Percentiles rank a stretch among this genome's conserved stretches.
Conservation (phyloP, 2,113 vertebrate genomes). For the Microtus oregoni region DNA sequence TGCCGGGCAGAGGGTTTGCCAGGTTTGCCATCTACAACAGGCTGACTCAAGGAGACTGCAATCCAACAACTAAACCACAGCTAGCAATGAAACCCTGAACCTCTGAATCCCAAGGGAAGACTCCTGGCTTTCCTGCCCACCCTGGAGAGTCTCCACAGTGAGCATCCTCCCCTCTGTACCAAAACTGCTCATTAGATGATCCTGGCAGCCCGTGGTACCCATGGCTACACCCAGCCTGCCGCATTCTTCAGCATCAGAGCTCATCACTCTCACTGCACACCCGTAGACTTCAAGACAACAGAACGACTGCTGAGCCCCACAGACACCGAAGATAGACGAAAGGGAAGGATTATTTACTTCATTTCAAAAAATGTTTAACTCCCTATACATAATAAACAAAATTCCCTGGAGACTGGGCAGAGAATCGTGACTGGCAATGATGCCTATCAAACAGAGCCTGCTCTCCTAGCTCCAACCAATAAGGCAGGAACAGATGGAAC, state of each 20-base stretch:
- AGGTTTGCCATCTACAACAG: accelerated
- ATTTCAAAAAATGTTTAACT: too few species aligned
- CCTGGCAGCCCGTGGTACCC: not conserved
- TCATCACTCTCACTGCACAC: accelerated
- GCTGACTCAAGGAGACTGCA: accelerated
- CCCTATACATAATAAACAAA: accelerated
- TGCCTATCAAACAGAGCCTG: accelerated
- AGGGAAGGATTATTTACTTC: not conserved
- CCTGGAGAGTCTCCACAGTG: accelerated
- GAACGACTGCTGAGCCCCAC: not conserved
- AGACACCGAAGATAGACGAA: accelerated
- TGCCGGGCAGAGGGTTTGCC: accelerated
- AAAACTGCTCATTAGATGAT: accelerated
- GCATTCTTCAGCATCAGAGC: accelerated
- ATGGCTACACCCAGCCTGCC: accelerated
- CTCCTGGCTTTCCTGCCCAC: accelerated
- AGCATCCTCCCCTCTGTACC: accelerated
- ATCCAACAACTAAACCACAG: accelerated
- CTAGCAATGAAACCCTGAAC: accelerated
- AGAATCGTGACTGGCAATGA: not conserved
- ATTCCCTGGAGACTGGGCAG: not conserved
- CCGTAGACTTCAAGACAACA: too few species aligned
- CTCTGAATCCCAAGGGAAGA: accelerated
- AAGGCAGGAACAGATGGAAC: accelerated
- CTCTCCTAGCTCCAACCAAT: accelerated